Conservation (phyloP, 2,113 vertebrate species). For the Triplophysa tibetana region DNA sequence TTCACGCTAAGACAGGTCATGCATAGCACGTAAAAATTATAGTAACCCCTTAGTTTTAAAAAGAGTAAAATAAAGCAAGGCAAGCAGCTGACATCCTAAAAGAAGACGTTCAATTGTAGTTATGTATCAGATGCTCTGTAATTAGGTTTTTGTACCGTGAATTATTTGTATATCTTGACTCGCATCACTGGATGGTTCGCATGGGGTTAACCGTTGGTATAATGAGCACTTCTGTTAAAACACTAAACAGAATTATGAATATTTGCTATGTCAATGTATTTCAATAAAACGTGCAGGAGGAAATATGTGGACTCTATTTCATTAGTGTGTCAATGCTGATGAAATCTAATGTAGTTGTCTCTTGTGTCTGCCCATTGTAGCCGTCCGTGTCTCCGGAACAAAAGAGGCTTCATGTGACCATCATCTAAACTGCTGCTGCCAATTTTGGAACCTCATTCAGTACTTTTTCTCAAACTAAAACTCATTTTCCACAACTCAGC, state of each 20-base stretch:
- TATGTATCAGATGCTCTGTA: slow-evolving; percentile 8
- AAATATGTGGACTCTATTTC: slow-evolving; percentile 45
- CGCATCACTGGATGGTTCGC: not conserved
- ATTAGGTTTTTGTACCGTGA: slow-evolving; percentile 2
- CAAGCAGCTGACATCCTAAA: not conserved
- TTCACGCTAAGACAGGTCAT: too few species aligned
- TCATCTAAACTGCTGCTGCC: not conserved
- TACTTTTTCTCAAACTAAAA: not conserved
- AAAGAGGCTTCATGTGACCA: not conserved
- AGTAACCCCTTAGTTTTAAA: too few species aligned
- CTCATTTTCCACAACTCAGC: not conserved
- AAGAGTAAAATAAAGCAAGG: too few species aligned
- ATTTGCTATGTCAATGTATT: not conserved
- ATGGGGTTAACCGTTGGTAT: not conserved
- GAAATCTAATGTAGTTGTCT: slow-evolving; percentile 39
- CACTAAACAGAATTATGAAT: not conserved
- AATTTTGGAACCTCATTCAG: not conserved
- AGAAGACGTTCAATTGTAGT: slow-evolving; percentile 11
- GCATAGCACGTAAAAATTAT: too few species aligned
- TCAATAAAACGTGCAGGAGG: slow-evolving; percentile 21
- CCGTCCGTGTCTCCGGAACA: slow-evolving; percentile 25
- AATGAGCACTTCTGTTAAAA: not conserved
- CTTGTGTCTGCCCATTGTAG: slow-evolving; percentile 3
- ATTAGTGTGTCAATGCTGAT: slow-evolving; percentile 46
- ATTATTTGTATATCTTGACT: not conserved